phyloP scores from a whole-genome alignment of 1,140 invertebrate species.

The Andricus grossulariae region DNA sequence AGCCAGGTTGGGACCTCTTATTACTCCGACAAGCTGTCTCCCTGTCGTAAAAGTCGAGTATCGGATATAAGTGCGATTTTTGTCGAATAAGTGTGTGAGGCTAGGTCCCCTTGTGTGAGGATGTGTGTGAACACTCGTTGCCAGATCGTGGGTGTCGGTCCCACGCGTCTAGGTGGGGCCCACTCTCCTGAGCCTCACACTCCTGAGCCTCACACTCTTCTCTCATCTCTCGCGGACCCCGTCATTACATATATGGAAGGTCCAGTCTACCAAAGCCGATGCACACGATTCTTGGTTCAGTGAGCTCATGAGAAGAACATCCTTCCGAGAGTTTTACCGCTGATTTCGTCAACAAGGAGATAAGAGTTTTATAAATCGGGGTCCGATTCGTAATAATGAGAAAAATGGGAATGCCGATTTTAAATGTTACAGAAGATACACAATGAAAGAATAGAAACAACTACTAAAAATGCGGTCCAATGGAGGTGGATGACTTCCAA shows the following conservation, averaged over 20 bases:
- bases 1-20: constrained; percentile 43
- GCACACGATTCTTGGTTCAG: constrained; percentile 28
- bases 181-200: constrained; percentile 50
- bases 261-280: constrained; percentile 44
- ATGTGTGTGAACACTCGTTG: constrained; percentile 40
- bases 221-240: constrained; percentile 31
- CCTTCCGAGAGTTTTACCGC: not conserved
- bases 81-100: constrained; percentile 31
- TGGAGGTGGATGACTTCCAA: too few relatives aligned
- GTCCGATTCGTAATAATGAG: too few relatives aligned
- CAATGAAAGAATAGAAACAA: too few relatives aligned
- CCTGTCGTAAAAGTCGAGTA: constrained; percentile 48
- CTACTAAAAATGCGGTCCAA: too few relatives aligned
- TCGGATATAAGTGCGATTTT: constrained; percentile 34
- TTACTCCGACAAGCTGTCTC: constrained; percentile 46
- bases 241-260: constrained; percentile 50
- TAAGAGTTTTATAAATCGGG: not conserved
- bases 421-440: not conserved
- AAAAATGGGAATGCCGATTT: not conserved
- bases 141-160: constrained; percentile 57
- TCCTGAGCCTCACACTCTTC: constrained; percentile 41
- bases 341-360: not conserved
- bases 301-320: constrained; percentile 24
- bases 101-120: constrained; percentile 25
- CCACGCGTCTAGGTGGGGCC: constrained; percentile 64